A percentile compares a stretch with the other conserved stretches of the same genome.
phyloP scores from a whole-genome alignment of 1,140 invertebrate genomes.

The Drosophila sproati region DNA sequence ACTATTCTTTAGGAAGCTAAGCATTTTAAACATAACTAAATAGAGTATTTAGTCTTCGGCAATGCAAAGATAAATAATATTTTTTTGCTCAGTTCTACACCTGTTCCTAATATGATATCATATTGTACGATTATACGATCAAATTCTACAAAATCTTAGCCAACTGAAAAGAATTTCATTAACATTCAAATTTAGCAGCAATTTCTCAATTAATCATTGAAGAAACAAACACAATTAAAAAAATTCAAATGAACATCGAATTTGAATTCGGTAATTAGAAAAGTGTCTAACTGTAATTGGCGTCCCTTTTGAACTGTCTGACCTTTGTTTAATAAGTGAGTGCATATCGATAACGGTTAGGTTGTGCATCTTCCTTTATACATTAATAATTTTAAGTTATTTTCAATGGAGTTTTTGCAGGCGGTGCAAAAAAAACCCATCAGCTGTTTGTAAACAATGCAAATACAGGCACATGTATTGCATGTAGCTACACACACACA shows the following conservation, averaged over 20 bases:
- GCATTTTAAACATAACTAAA: too few relatives aligned
- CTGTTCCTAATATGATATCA: background rate
- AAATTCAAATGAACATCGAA: background rate
- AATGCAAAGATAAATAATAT: background rate
- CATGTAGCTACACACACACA: constrained; percentile 3
- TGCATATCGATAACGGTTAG: background rate
- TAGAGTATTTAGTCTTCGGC: background rate
- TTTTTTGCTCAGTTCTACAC: background rate
- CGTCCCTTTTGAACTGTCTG: background rate
- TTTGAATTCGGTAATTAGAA: background rate
- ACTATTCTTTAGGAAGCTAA: too few relatives aligned
- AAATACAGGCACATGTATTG: constrained; percentile 1
- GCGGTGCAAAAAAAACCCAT: constrained; percentile 6
- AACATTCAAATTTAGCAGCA: background rate
- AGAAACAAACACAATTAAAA: background rate
- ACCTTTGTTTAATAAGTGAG: background rate
- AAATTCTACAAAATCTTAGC: background rate
- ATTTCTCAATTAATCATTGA: background rate
- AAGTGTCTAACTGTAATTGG: background rate
- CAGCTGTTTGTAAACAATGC: constrained; percentile 80
- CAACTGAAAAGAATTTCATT: background rate
- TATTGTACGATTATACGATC: background rate
- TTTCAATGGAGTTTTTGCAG: constrained; percentile 24
- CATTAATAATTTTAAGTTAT: constrained; percentile 13
- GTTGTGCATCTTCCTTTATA: background rate